Evolutionary conservation across 2,113 vertebrate genomes (phyloP).

Genomic region (Tetrax tetrax): DNA sequence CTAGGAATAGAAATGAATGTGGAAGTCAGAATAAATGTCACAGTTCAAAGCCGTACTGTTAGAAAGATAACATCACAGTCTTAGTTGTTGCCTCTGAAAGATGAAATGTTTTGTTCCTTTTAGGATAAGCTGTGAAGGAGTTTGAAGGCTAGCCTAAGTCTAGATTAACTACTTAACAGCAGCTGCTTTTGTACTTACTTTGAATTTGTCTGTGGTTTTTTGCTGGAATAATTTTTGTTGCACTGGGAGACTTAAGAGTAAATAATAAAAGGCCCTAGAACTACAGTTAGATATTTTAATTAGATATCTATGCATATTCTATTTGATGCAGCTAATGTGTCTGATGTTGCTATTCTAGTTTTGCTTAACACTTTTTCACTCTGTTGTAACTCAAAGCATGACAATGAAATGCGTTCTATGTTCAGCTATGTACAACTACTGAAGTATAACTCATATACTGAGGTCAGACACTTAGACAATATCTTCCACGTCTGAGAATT

Average conservation of each 20-base stretch:
- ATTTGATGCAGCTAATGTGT: background rate
- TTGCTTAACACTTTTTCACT: background rate
- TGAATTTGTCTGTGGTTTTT: background rate
- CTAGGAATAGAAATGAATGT: constrained; percentile 46
- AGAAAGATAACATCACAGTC: constrained; percentile 51
- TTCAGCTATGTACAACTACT: background rate
- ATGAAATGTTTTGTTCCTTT: constrained; percentile 37
- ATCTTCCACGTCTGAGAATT: background rate
- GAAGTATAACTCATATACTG: background rate
- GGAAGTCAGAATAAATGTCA: constrained; percentile 73
- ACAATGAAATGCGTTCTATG: background rate
- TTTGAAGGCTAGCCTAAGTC: background rate
- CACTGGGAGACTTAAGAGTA: background rate
- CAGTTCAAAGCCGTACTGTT: constrained; percentile 30
- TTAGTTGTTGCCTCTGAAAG: constrained; percentile 36
- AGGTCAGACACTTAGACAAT: background rate
- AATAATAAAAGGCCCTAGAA: background rate
- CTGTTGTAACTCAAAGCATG: background rate
- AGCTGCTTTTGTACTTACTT: background rate
- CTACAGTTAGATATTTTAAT: background rate
- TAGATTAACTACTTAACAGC: background rate
- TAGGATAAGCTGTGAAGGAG: background rate
- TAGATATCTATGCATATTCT: background rate
- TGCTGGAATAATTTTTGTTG: background rate
- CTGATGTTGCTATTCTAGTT: background rate